Percentiles rank a stretch among this genome's conserved stretches.
phyloP scores from a whole-genome alignment of 2,888 invertebrate genomes.

The Leucania comma region DNA sequence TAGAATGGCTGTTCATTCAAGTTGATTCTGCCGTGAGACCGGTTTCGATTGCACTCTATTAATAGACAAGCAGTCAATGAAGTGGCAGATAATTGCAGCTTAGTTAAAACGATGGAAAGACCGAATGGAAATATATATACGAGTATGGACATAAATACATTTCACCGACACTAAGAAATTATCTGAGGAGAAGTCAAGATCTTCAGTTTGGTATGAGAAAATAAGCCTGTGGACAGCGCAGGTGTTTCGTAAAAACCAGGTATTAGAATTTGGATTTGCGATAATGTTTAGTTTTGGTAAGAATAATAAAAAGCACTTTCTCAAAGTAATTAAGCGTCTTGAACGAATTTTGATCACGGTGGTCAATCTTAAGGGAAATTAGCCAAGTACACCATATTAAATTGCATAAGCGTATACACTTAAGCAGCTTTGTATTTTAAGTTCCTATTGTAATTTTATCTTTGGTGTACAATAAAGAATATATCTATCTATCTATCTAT shows the following conservation, averaged over 20 bases:
- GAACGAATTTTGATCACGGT: too few species aligned
- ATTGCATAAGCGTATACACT: too few species aligned
- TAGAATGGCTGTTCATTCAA: slow-evolving; percentile 62
- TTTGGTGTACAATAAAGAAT: too few species aligned
- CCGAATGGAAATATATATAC: not conserved
- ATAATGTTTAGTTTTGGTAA: slow-evolving; percentile 11
- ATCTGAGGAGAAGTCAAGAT: not conserved
- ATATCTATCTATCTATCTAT: too few species aligned
- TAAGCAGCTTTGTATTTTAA: too few species aligned
- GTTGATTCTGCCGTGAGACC: slow-evolving; percentile 48
- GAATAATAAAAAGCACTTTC: slow-evolving; percentile 22
- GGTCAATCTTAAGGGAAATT: too few species aligned
- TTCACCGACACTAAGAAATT: not conserved
- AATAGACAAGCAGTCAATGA: slow-evolving; percentile 51
- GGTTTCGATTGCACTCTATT: slow-evolving; percentile 56
- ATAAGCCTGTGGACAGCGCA: not conserved
- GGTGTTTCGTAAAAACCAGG: slow-evolving; percentile 8
- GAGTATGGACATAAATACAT: not conserved
- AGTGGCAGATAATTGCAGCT: slow-evolving; percentile 25
- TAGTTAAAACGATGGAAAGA: not conserved
- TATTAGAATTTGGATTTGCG: slow-evolving; percentile 11
- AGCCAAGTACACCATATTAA: too few species aligned
- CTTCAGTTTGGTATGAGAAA: not conserved
- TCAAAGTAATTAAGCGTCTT: slow-evolving; percentile 18
- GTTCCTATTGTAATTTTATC: too few species aligned